Percentiles rank a stretch among this genome's conserved stretches.
Conservation (phyloP, 2,888 invertebrate species). For the Cerastoderma edule region DNA sequence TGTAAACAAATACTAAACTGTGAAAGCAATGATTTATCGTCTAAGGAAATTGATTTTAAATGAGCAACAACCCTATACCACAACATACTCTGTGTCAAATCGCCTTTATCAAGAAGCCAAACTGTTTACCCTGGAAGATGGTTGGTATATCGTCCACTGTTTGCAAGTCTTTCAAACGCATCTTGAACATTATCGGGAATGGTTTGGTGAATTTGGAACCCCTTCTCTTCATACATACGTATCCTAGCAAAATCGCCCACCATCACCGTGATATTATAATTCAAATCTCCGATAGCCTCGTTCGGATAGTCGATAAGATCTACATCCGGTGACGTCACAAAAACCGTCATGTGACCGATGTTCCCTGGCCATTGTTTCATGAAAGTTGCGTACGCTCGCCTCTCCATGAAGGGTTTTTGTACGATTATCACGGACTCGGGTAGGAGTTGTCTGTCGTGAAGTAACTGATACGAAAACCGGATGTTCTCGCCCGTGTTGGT, state of each 20-base stretch:
- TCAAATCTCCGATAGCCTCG: constrained; percentile 64
- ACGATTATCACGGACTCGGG: constrained; percentile 71
- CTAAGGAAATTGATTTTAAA: too few relatives aligned
- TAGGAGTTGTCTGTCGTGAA: constrained; percentile 42
- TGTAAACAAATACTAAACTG: too few relatives aligned
- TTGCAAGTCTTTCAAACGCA: constrained; percentile 51
- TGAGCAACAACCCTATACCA: too few relatives aligned
- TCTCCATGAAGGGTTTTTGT: constrained; percentile 79
- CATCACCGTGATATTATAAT: constrained; percentile 68
- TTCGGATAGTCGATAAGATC: constrained; percentile 70
- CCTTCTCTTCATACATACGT: constrained; percentile 67
- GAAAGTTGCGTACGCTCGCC: constrained; percentile 77
- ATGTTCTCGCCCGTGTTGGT: constrained; percentile 79
- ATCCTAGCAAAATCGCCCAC: constrained; percentile 74
- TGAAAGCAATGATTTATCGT: too few relatives aligned
- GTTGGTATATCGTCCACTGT: neutral
- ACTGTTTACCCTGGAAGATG: constrained; percentile 11
- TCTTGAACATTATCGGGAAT: constrained; percentile 66
- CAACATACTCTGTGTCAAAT: too few relatives aligned
- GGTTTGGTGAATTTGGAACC: constrained; percentile 73
- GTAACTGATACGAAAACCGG: constrained; percentile 66
- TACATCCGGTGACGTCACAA: constrained; percentile 76
- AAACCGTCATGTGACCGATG: constrained; percentile 48
- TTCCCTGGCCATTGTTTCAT: constrained; percentile 77
- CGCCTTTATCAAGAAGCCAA: too few relatives aligned